Conservation (phyloP, 2,797 vertebrate genomes). For the Onychomys leucogaster region DNA sequence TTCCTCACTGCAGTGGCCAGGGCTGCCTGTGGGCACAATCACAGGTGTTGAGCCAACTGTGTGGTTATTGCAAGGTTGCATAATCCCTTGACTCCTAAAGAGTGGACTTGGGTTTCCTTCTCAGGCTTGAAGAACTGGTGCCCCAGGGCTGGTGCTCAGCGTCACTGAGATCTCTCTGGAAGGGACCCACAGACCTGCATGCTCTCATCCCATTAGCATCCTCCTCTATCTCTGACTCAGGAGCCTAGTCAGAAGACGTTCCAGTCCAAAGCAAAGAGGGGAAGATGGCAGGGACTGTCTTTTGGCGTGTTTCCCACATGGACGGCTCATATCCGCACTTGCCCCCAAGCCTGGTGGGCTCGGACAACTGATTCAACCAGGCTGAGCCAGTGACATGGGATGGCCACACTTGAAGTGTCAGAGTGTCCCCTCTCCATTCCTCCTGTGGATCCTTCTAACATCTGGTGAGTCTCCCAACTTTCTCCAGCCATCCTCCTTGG, state of each 20-base stretch:
- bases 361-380: neutral
- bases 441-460: accelerated
- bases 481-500: too few species aligned
- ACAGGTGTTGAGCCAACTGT: accelerated
- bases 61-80: accelerated
- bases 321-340: accelerated
- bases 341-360: too few species aligned
- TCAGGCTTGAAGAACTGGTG: neutral
- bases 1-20: neutral
- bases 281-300: neutral
- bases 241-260: neutral
- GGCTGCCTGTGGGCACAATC: too few species aligned
- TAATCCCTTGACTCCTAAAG: neutral
- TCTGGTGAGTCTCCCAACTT: neutral
- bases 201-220: neutral
- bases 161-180: neutral
- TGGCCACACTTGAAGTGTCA: neutral
- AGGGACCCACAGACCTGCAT: neutral
- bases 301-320: neutral
- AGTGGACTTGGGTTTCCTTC: neutral
- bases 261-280: neutral
- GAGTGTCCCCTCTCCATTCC: neutral
- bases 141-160: too few species aligned
- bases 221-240: neutral
- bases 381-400: neutral